phyloP scores from a whole-genome alignment of 1,140 invertebrate genomes.

The Oryzaephilus surinamensis region DNA sequence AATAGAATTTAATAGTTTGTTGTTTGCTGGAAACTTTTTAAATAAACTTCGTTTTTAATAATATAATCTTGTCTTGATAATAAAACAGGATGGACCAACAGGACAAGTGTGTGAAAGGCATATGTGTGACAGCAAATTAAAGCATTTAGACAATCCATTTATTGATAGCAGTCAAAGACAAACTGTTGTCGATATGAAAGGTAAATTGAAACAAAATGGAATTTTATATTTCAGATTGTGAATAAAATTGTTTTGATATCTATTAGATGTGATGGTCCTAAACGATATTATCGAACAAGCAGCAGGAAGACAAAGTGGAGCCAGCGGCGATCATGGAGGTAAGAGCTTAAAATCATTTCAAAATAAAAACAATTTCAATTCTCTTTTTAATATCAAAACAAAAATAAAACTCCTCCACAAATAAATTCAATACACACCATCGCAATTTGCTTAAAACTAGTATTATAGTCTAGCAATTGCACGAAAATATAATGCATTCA shows the following conservation, averaged over 20 bases:
- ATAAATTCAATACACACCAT: constrained; percentile 21
- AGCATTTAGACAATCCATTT: constrained; percentile 84
- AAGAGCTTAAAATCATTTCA: constrained; percentile 36
- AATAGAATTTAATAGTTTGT: neutral
- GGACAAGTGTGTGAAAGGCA: constrained; percentile 10
- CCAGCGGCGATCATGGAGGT: constrained; percentile 83
- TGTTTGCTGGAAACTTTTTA: too few relatives aligned
- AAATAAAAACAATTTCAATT: neutral
- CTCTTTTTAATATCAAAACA: neutral
- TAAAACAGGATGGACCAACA: constrained; percentile 31
- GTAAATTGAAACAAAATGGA: constrained; percentile 30
- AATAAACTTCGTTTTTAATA: too few relatives aligned
- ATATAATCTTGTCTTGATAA: neutral
- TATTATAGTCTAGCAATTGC: constrained; percentile 14
- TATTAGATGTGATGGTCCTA: constrained; percentile 92
- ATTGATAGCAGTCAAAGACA: constrained; percentile 78
- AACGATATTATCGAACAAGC: constrained; percentile 97
- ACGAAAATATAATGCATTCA: constrained; percentile 6
- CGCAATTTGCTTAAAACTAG: constrained; percentile 30
- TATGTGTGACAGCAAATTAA: constrained; percentile 52
- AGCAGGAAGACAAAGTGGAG: constrained; percentile 70
- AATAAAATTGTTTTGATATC: neutral
- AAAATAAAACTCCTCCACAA: constrained; percentile 5
- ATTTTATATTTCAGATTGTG: neutral
- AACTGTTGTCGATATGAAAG: constrained; percentile 89